Base-by-base conservation (phyloP, 2,113 vertebrate genomes). In the Acrocephalus arundinaceus region DNA sequence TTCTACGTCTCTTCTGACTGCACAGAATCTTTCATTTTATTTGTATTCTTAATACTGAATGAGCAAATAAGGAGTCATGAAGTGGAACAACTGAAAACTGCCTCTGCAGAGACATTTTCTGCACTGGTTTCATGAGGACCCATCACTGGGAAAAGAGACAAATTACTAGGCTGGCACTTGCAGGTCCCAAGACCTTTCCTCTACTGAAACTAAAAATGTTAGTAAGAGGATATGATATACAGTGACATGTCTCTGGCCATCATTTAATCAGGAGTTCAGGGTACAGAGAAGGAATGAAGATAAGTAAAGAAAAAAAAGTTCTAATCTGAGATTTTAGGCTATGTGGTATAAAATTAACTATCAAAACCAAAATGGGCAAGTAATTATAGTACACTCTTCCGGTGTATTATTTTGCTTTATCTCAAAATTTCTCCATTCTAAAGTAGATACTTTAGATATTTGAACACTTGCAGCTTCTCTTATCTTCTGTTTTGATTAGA, bases 401-500 rank as follows among this genome's bases (percentile, higher is more conserved):
- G 58, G 17, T 33, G 3, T 22, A 70, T 63, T 89, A 51, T 68
- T 89, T 79, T 73, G n/a, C 7, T 89, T 81, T 87, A 68, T 79
- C 80, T 73, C 67, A 87, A 67, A 70, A 68, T 61, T 75, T 79
- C 37, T 91, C 31, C 65, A 85, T 82, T 58, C 46, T 76, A 55
- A 89, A 85, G 86, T 12, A 93, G n/a, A 41, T 74, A 54, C 21
- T 73, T 87, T 4, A 70, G 58, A 39, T 85, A 84, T 51, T 55
- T 79, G 58, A 94, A 66, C 45, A 67, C 52, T 85, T 94, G 61
- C 54, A 72, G 81, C 30, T 85, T 94, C 57, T 85, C 45, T 91
- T 71, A 85, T 87, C 41, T 94, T n/a, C 48, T 94, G 49, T 88
- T 95, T 94, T 92, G 54, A 79, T 91, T 89, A 73, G 6, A 85